Percentiles rank a stretch among this genome's conserved stretches.
phyloP scores from a whole-genome alignment of 2,888 invertebrate genomes.

The Parnassius glacialis region DNA sequence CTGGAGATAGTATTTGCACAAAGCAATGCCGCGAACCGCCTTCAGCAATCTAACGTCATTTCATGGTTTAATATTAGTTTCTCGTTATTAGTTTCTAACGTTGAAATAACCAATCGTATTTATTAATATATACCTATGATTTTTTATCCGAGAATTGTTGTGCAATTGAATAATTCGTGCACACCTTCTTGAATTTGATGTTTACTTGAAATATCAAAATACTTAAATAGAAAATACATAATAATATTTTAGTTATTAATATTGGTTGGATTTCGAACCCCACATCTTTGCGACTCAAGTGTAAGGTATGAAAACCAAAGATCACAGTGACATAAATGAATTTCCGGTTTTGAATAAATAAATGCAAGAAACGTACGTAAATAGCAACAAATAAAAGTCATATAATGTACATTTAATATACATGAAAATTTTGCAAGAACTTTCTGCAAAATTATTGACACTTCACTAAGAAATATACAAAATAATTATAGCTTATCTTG shows the following conservation, averaged over 20 bases:
- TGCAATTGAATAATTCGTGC: too few relatives aligned
- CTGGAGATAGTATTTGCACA: slow-evolving; percentile 63
- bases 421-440: slow-evolving; percentile 22
- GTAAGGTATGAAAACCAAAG: too few relatives aligned
- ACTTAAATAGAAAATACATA: too few relatives aligned
- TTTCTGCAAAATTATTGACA: slow-evolving; percentile 43
- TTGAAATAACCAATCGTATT: slow-evolving; percentile 28
- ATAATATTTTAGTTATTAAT: too few relatives aligned
- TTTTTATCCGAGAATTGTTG: too few relatives aligned
- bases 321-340: too few relatives aligned
- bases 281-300: too few relatives aligned
- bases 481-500: slow-evolving; percentile 32
- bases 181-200: too few relatives aligned
- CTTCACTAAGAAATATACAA: slow-evolving; percentile 39
- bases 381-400: neutral
- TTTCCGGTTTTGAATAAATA: too few relatives aligned
- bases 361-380: too few relatives aligned
- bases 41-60: slow-evolving; percentile 64
- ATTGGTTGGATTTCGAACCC: too few relatives aligned
- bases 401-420: slow-evolving; percentile 1
- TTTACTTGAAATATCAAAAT: too few relatives aligned
- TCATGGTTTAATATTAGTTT: slow-evolving; percentile 63
- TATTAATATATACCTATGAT: slow-evolving; percentile 22
- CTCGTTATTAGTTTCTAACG: slow-evolving; percentile 34
- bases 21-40: slow-evolving; percentile 62